Evolutionary conservation across 2,888 invertebrate species (phyloP).

Genomic region (Macaria notata): DNA sequence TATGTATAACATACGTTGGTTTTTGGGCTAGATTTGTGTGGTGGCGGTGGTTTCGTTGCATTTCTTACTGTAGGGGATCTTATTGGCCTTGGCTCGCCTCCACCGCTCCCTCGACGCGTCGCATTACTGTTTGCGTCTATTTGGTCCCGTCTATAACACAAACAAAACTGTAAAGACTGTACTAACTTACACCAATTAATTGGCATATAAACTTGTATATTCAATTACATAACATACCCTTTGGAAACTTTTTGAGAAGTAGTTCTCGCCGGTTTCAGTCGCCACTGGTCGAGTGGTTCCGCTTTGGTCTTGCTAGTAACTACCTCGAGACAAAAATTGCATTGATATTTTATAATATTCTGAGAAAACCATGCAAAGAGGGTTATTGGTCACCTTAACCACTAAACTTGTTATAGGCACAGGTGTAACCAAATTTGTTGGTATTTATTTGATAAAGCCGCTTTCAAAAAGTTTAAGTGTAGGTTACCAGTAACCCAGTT

Average conservation of each 20-base stretch:
- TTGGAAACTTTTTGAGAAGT: conserved; percentile 41
- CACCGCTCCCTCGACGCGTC: conserved; percentile 52
- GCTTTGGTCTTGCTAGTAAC: conserved; percentile 58
- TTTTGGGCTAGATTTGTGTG: conserved; percentile 34
- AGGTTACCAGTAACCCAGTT: no score
- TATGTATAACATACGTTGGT: conserved; percentile 31
- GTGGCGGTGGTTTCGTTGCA: conserved; percentile 25
- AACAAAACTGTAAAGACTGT: no score
- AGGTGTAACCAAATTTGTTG: no score
- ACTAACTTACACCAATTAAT: no score
- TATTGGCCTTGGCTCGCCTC: conserved; percentile 53
- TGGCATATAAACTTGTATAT: no score
- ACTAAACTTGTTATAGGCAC: no score
- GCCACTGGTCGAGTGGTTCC: conserved; percentile 49
- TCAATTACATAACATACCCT: conserved; percentile 38
- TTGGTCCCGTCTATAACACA: conserved; percentile 37
- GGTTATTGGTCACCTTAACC: no score
- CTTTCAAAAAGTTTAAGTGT: no score
- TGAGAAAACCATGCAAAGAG: no score
- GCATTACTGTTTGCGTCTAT: conserved; percentile 36
- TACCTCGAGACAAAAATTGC: conserved; percentile 38
- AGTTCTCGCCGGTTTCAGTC: conserved; percentile 43
- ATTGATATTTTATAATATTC: conserved; percentile 1
- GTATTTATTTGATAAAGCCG: no score
- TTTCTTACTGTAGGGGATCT: conserved; percentile 36